Conservation (phyloP, 2,888 invertebrate genomes). For the Branchellion lobata region DNA sequence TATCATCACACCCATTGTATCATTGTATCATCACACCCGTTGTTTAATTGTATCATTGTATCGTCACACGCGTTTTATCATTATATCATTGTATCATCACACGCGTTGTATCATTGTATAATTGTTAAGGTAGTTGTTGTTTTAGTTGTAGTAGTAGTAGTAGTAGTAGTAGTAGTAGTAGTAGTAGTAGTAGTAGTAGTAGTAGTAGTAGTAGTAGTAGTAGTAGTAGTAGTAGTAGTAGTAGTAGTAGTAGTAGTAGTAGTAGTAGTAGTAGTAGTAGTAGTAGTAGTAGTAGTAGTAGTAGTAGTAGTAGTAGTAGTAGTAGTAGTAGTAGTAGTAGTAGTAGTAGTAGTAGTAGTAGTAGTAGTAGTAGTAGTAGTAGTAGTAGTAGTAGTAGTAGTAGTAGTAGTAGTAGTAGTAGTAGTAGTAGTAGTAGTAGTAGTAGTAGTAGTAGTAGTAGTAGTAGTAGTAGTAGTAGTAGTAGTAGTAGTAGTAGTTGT, state of each 20-base stretch:
- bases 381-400: conserved; percentile 3
- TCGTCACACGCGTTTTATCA: conserved; percentile 57
- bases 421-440: conserved; percentile 16
- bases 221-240: conserved; percentile 1
- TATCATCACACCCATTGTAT: no score
- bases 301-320: conserved; percentile 52
- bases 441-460: no score
- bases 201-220: conserved; percentile 3
- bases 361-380: conserved; percentile 6
- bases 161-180: neutral
- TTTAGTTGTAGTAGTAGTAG: conserved; percentile 42
- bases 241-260: neutral
- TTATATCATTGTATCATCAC: no score
- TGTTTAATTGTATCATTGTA: no score
- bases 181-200: neutral
- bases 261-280: neutral
- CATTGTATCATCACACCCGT: no score
- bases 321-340: neutral
- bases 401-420: conserved; percentile 55
- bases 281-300: conserved; percentile 52
- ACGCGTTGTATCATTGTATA: no score
- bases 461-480: no score
- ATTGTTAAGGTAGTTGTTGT: no score
- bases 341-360: neutral
- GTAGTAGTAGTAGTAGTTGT: no score